Evolutionary conservation across 2,113 vertebrate genomes (phyloP).

Genomic region (Nothoprocta pentlandii): DNA sequence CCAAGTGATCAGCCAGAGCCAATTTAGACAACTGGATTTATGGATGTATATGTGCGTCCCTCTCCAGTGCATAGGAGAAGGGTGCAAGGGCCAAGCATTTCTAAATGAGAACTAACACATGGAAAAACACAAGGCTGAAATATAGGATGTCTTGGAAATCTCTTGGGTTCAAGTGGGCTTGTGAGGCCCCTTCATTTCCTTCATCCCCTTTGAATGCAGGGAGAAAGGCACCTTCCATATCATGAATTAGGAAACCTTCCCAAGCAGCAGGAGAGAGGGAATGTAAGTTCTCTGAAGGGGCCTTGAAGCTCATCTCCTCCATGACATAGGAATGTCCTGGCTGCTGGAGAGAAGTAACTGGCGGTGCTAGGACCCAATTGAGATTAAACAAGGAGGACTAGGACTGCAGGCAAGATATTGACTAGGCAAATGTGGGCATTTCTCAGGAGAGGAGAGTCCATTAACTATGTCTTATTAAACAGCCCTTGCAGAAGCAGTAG

Average conservation of each 20-base stretch:
- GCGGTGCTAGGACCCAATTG: not conserved
- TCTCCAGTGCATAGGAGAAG: not conserved
- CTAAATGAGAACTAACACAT: not conserved
- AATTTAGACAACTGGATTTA: rapidly evolving
- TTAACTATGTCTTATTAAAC: not conserved
- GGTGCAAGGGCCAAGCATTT: not conserved
- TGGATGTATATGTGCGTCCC: rapidly evolving
- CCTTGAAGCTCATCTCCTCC: not conserved
- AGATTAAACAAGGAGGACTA: not conserved
- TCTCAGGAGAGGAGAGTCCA: not conserved
- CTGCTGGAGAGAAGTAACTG: rapidly evolving
- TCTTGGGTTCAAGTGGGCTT: not conserved
- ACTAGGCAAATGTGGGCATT: not conserved
- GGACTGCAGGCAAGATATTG: not conserved
- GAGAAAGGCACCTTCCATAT: not conserved
- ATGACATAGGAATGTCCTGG: not conserved
- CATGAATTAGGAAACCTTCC: not conserved
- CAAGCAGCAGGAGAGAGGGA: not conserved
- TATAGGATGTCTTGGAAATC: not conserved
- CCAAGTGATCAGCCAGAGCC: not conserved
- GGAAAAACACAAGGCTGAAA: not conserved
- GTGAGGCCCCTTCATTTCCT: not conserved
- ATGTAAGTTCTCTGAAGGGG: not conserved
- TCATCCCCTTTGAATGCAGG: not conserved
- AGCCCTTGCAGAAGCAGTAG: not conserved